Evolutionary conservation across 2,888 invertebrate genomes (phyloP), one percentile per base, ranked within the genome.

Genomic region (Hymenopus coronatus): DNA sequence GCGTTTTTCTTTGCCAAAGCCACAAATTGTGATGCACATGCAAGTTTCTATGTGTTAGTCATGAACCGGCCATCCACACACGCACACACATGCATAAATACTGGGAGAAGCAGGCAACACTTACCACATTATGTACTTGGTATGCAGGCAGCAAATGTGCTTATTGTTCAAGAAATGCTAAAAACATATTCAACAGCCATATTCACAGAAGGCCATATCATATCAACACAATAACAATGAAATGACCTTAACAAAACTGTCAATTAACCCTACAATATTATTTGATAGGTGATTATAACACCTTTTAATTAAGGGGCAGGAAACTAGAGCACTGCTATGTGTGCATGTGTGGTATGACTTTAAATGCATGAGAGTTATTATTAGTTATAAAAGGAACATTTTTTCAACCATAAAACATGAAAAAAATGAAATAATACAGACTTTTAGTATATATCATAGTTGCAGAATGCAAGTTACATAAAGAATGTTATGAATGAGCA

Each of bases 101-200:
- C 33, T 28, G 87, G 87, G 87, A 87, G 87, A 87, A 87, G 87
- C 87, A 82, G 82, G 87, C 87, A 87, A 87, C 87, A 87, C 87
- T 87, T 87, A 87, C 87, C 87, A 70, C 25, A 54, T 33, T 54
- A 54, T 20, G 54, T 54, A 54, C 54, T 54, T 70, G 54, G 25
- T 70, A 33, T 82, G 33, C 82, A 28, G 40, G 46, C 28, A 33
- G 40, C 82, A 82, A 70, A 30, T 40, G 27, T 82, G 14, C 15
- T 87, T 54, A 33, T n/a, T 87, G 15, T 15, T 54, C 54, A 54
- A 54, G 54, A 54, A 54, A 20, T 70, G 54, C 54, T 70, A 70
- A 70, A 70, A 70, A 70, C 54, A 70, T 70, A 70, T 70, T 70
- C 27, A 46, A 87, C 87, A 87, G 87, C 87, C 87, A 87, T 87